Percentiles rank a stretch among this genome's conserved stretches.
phyloP scores from a whole-genome alignment of 1,140 invertebrate species.

The Fragariocoptes setiger region DNA sequence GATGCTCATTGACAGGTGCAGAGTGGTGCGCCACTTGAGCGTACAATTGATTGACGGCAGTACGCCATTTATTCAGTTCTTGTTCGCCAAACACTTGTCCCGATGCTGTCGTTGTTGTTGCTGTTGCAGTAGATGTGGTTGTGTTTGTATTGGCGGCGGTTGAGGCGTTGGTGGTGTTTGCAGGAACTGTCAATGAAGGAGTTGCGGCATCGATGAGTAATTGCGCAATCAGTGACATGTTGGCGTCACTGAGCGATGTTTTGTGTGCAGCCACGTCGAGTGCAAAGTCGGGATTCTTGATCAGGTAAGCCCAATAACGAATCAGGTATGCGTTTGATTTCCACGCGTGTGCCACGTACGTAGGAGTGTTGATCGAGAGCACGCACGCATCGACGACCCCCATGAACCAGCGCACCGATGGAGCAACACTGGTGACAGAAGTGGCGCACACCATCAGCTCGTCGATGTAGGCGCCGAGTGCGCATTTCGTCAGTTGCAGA shows the following conservation, averaged over 20 bases:
- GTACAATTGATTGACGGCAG: slow-evolving; percentile 78
- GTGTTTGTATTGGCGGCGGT: background rate
- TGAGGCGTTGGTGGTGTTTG: background rate
- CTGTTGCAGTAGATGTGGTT: background rate
- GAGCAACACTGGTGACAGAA: too few species aligned
- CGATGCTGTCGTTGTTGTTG: slow-evolving; percentile 5
- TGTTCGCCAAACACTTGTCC: background rate
- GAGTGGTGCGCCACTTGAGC: slow-evolving; percentile 45
- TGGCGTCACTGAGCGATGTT: slow-evolving; percentile 59
- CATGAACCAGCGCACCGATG: too few species aligned
- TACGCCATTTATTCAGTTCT: slow-evolving; percentile 26
- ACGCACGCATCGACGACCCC: too few species aligned
- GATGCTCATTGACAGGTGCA: slow-evolving; percentile 61
- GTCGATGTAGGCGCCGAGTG: too few species aligned
- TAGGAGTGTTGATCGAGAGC: too few species aligned
- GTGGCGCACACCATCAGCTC: too few species aligned
- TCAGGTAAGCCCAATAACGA: slow-evolving; percentile 84
- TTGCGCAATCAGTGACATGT: slow-evolving; percentile 71
- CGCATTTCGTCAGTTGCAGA: too few species aligned
- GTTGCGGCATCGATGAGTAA: slow-evolving; percentile 85
- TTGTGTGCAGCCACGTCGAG: slow-evolving; percentile 89
- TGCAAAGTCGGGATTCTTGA: slow-evolving; percentile 85
- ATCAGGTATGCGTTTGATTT: slow-evolving; percentile 35
- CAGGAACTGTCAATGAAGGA: slow-evolving; percentile 16
- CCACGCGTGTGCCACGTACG: slow-evolving; percentile 75